Percentiles rank a stretch among this genome's conserved stretches.
Evolutionary conservation across 2,113 vertebrate species (phyloP).

Genomic region (Pituophis catenifer): DNA sequence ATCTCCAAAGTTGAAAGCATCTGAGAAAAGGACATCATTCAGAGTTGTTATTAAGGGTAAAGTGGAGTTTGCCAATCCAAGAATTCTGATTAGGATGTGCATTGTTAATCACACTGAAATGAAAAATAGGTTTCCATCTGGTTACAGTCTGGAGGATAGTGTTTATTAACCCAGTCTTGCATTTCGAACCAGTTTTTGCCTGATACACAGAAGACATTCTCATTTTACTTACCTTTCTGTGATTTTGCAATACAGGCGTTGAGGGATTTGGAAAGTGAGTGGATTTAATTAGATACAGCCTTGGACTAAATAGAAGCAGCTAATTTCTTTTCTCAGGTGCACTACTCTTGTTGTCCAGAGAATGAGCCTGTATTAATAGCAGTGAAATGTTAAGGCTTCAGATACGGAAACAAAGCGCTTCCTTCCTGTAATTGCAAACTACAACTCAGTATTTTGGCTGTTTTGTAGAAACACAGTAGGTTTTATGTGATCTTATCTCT

Average conservation of each 20-base stretch:
- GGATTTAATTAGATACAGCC: conserved; percentile 45
- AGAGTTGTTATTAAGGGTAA: conserved; percentile 15
- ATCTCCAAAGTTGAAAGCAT: conserved; percentile 21
- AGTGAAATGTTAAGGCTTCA: conserved; percentile 45
- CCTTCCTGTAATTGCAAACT: conserved; percentile 60
- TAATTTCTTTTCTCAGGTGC: conserved; percentile 41
- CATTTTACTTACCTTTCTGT: conserved; percentile 24
- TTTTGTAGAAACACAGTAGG: conserved; percentile 47
- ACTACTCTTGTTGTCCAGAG: not conserved
- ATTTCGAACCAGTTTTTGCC: conserved; percentile 2
- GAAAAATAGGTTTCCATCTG: conserved; percentile 50
- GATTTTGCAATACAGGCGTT: conserved; percentile 5
- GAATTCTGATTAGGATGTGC: conserved; percentile 16
- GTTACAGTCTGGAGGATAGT: conserved; percentile 46
- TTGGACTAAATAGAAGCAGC: conserved; percentile 28
- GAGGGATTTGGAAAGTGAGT: conserved; percentile 33
- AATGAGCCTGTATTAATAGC: conserved; percentile 40
- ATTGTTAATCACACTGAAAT: conserved; percentile 45
- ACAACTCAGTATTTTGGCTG: conserved; percentile 53
- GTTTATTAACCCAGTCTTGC: conserved; percentile 29
- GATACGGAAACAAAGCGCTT: conserved; percentile 54
- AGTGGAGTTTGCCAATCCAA: conserved; percentile 20
- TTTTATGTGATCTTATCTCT: conserved; percentile 61
- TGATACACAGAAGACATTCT: not conserved
- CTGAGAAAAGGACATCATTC: conserved; percentile 24